phyloP scores from a whole-genome alignment of 2,113 vertebrate species.

The Leucosticte australis region DNA sequence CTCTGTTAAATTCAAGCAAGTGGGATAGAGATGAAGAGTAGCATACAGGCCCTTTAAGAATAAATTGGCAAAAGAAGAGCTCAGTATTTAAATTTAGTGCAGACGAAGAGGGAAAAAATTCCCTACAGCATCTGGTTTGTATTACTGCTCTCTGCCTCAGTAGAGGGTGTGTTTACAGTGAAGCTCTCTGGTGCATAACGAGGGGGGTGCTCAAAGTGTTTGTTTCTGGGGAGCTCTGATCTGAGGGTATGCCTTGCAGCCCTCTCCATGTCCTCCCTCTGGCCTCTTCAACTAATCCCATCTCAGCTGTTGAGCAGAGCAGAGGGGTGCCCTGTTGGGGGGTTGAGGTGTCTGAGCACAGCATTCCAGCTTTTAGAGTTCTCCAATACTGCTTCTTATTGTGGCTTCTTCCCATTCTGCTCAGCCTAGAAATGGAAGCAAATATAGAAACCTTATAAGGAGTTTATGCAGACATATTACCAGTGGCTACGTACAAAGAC shows the following conservation, averaged over 20 bases:
- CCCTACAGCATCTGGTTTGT: slow-evolving; percentile 72
- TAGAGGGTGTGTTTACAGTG: slow-evolving; percentile 65
- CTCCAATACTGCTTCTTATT: background rate
- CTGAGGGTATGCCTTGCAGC: background rate
- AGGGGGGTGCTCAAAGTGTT: background rate
- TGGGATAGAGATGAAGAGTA: background rate
- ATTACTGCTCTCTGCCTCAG: slow-evolving; percentile 67
- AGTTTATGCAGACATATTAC: background rate
- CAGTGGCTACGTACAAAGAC: background rate
- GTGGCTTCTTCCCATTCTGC: background rate
- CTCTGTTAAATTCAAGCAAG: background rate
- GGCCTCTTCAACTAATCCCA: background rate
- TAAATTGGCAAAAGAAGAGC: slow-evolving; percentile 56
- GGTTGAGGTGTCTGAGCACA: background rate
- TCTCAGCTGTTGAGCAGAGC: background rate
- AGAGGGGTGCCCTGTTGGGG: background rate
- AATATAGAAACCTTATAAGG: background rate
- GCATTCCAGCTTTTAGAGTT: background rate
- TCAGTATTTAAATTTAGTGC: slow-evolving; percentile 74
- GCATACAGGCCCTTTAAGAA: slow-evolving; percentile 67
- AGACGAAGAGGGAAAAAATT: slow-evolving; percentile 60
- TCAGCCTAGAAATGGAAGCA: background rate
- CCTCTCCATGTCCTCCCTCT: background rate
- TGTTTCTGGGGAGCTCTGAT: background rate
- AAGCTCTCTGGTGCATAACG: background rate